Evolutionary conservation across 1,140 invertebrate species (phyloP), one percentile per base, ranked within the genome.

Genomic region (Galleria mellonella): DNA sequence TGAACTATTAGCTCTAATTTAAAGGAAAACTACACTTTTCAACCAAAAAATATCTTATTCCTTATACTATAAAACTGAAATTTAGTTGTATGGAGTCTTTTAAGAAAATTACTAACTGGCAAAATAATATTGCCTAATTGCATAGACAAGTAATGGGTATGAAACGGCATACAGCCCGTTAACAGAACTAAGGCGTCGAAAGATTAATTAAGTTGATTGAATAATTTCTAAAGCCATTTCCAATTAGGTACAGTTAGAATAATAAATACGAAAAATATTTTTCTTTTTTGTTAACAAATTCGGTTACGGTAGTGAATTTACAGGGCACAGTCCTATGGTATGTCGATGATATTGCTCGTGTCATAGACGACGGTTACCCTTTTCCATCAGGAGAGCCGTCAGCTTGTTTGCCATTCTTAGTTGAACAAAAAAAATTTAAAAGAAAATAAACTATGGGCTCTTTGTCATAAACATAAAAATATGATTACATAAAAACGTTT

Each of bases 161-260:
- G 46, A 62, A 66, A 71, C 63, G 64, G 62, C 55, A 53, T 54
- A 72, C 44, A 39, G 30, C 13, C 35, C 42, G 42, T 42, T 55
- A 62, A 15, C 69, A 55, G 62, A 57, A 45, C 49, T 50, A 59
- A 65, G 64, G 69, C 58, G 62, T 57, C 48, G 45, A 62, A 62
- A 66, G 69, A 71, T 72, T 71, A 68, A 75, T 75, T 67, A 44
- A 36, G n/a, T 27, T 47, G 47, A 56, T 64, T 64, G 57, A 45
- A 67, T 62, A 66, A 66, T 66, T 43, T 51, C 46, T 32, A 44
- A 31, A 39, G 51, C 43, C 47, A 35, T 33, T 48, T 30, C 6
- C 17, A 23, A 38, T 17, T 36, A n/a, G 8, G 55, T 62, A 67
- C 63, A 62, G 31, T 55, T n/a, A 23, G 17, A 17, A 17, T 17